Evolutionary conservation across 2,888 invertebrate species (phyloP).

Genomic region (Ceramica pisi): DNA sequence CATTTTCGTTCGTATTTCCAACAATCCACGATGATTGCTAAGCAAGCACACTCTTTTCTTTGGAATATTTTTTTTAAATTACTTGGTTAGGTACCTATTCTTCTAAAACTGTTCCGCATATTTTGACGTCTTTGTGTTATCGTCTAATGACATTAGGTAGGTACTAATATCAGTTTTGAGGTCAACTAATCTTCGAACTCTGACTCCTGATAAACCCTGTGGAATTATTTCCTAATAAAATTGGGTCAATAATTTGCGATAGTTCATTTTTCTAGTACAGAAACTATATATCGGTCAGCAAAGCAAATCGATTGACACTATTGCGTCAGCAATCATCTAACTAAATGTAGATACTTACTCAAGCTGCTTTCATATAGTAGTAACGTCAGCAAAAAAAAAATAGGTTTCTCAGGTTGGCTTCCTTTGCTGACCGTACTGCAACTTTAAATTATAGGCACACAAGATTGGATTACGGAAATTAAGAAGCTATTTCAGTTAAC

Average conservation of each 20-base stretch:
- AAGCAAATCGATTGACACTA: neutral
- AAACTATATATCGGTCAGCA: too few species aligned
- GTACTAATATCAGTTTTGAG: conserved; percentile 19
- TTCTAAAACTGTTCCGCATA: neutral
- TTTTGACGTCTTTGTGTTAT: conserved; percentile 16
- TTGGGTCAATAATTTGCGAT: conserved; percentile 38
- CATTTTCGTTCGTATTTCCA: neutral
- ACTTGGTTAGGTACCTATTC: too few species aligned
- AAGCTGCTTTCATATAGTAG: neutral
- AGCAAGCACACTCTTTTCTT: neutral
- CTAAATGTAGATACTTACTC: too few species aligned
- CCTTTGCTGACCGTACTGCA: neutral
- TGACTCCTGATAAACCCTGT: conserved; percentile 44
- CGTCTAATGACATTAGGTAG: conserved; percentile 20
- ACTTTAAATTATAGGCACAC: too few species aligned
- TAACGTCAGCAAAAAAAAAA: neutral
- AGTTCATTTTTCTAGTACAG: neutral
- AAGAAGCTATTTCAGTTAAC: too few species aligned
- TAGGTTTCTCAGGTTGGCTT: neutral
- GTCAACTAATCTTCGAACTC: conserved; percentile 39
- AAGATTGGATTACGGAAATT: too few species aligned
- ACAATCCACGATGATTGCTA: neutral
- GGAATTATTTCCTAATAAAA: conserved; percentile 48
- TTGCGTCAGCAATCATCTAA: too few species aligned
- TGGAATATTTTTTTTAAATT: neutral